Evolutionary conservation across 2,888 invertebrate genomes (phyloP), one percentile per base, ranked within the genome.

Genomic region (Heliothis peltigera): DNA sequence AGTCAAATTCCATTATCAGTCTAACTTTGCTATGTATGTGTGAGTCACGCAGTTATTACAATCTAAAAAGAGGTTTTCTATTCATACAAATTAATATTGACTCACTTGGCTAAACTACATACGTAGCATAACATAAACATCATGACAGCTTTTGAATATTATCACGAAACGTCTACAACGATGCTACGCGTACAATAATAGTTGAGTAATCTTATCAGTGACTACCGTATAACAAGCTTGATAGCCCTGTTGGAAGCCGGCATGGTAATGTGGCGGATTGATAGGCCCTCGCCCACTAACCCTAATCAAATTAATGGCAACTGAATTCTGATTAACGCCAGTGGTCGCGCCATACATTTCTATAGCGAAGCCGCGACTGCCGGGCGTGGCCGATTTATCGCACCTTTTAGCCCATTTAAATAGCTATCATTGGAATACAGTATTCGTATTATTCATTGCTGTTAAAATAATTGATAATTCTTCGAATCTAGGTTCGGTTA

Each of bases 301-400:
- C 95, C 94, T 94, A 95, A 95, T 95, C 94, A 95, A 94, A 95
- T 93, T 93, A 94, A 95, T 94, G 92, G 92, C 89, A 88, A 88
- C 91, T 90, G 90, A 91, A 90, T 93, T 89, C 92, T 95, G 95
- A 95, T 95, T 95, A 95, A 94, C 94, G 88, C 91, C 84, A 80
- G 83, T 80, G 82, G 80, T 82, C 80, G 81, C 81, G 84, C 86
- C 84, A 92, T 92, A 92, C 89, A 91, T 93, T 93, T 91, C 90
- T 91, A 92, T 89, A 89, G 88, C 81, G 70, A 53, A 64, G 75
- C 74, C 78, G 77, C 66, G 70, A 54, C 56, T 56, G 64, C 64
- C 64, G 75, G 88, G 89, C 74, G 89, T 81, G 94, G 86, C 92
- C 89, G 91, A 93, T 94, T 95, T 94, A 94, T 94, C 83, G 89